A percentile compares a stretch with the other conserved stretches of the same genome.
These are phyloP conservation scores for Anorthoa munda DNA, from an alignment of 2,888 invertebrate species.

Conservation along the genomic window DNA sequence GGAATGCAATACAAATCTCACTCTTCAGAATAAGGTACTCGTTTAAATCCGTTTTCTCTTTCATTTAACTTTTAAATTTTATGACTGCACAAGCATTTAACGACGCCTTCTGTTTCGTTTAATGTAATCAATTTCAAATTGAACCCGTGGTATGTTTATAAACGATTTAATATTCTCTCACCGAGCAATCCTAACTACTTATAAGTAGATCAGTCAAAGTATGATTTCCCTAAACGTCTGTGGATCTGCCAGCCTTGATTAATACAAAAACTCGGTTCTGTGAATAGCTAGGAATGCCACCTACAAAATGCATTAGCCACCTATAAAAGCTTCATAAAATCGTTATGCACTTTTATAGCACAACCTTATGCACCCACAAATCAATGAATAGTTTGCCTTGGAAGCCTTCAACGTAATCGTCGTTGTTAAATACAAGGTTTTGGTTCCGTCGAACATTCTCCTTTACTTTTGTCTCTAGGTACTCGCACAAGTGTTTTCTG, in stretches of 20 bases:
- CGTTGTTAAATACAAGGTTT: constrained; percentile 64
- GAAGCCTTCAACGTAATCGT: constrained; percentile 56
- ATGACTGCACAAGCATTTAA: constrained; percentile 31
- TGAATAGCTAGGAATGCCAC: neutral
- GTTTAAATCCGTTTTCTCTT: constrained; percentile 62
- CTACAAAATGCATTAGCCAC: constrained; percentile 2
- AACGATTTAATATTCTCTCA: constrained; percentile 19
- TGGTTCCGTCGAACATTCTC: constrained; percentile 58
- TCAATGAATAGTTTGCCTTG: constrained; percentile 51
- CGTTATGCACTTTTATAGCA: constrained; percentile 31
- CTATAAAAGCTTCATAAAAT: constrained; percentile 12
- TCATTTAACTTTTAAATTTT: constrained; percentile 60
- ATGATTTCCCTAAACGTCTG: neutral
- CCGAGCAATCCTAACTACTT: constrained; percentile 1
- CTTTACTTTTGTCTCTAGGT: constrained; percentile 56
- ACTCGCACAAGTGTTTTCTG: constrained; percentile 27
- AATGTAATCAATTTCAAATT: constrained; percentile 33
- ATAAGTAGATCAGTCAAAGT: neutral
- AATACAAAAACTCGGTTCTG: neutral
- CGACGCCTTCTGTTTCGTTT: constrained; percentile 29
- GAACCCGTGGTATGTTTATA: constrained; percentile 38
- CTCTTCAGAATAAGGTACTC: constrained; percentile 26
- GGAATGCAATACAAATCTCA: constrained; percentile 28
- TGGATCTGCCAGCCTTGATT: neutral
- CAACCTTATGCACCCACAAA: constrained; percentile 32